phyloP scores from a whole-genome alignment of 2,113 vertebrate species.

The Centrocercus urophasianus region DNA sequence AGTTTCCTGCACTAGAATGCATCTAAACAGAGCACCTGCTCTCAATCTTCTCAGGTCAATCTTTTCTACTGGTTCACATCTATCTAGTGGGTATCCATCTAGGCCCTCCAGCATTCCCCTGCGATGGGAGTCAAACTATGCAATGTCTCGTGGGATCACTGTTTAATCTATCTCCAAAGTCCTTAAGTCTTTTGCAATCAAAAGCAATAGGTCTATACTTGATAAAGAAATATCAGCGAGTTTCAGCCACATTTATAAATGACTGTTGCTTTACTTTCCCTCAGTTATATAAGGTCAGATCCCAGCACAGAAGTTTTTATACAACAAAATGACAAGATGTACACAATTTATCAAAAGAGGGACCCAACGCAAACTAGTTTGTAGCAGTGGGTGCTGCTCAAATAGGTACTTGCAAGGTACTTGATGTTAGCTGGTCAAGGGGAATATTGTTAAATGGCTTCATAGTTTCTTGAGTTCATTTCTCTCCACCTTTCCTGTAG shows the following conservation, averaged over 20 bases:
- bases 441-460: background rate
- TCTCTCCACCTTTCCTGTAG: background rate
- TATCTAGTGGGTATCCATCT: background rate
- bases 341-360: conserved; percentile 3
- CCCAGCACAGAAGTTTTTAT: conserved; percentile 27
- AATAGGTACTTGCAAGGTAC: background rate
- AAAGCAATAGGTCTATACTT: conserved; percentile 33
- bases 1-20: conserved; percentile 27
- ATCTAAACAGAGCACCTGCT: conserved; percentile 37
- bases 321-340: background rate
- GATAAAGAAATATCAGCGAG: conserved; percentile 27
- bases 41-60: background rate
- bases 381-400: background rate
- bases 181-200: conserved; percentile 28
- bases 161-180: conserved; percentile 4
- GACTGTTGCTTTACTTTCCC: conserved; percentile 11
- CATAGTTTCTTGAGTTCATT: background rate
- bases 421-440: background rate
- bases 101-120: background rate
- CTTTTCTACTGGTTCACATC: background rate
- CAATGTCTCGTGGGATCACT: conserved; percentile 1
- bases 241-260: conserved; percentile 38
- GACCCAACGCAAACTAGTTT: conserved; percentile 40
- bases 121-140: background rate
- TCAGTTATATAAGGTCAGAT: conserved; percentile 17